phyloP scores from a whole-genome alignment of 2,113 vertebrate genomes.

The Xiphorhynchus elegans region DNA sequence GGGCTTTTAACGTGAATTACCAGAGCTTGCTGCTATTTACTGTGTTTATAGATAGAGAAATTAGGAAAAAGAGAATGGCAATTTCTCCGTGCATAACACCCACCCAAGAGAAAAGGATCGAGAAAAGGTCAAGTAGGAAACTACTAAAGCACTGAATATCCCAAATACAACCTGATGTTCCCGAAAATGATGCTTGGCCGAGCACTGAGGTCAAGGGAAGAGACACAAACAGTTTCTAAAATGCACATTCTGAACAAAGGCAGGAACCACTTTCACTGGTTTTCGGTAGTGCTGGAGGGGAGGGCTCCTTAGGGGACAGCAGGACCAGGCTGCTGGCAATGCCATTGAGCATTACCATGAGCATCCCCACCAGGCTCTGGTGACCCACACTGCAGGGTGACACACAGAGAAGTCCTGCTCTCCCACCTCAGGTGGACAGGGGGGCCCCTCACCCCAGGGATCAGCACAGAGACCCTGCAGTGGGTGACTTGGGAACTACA shows the following conservation, averaged over 20 bases:
- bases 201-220: neutral
- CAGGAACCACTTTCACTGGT: neutral
- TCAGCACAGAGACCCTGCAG: neutral
- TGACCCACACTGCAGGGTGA: too few relatives aligned
- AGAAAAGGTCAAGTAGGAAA: neutral
- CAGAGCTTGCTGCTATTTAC: neutral
- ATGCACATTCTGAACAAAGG: neutral
- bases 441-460: neutral
- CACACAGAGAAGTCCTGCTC: neutral
- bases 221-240: neutral
- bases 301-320: neutral
- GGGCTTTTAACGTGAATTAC: neutral
- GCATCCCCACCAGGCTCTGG: neutral
- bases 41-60: neutral
- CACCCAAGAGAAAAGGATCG: neutral
- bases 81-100: neutral
- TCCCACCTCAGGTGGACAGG: neutral
- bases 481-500: neutral
- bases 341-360: neutral
- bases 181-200: neutral
- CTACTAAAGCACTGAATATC: neutral
- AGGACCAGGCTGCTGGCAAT: neutral
- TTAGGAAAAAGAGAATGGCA: neutral
- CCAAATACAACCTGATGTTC: neutral
- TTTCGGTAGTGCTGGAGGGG: neutral